Evolutionary conservation across 1,140 invertebrate species (phyloP).

Genomic region (Eumaeus atala): DNA sequence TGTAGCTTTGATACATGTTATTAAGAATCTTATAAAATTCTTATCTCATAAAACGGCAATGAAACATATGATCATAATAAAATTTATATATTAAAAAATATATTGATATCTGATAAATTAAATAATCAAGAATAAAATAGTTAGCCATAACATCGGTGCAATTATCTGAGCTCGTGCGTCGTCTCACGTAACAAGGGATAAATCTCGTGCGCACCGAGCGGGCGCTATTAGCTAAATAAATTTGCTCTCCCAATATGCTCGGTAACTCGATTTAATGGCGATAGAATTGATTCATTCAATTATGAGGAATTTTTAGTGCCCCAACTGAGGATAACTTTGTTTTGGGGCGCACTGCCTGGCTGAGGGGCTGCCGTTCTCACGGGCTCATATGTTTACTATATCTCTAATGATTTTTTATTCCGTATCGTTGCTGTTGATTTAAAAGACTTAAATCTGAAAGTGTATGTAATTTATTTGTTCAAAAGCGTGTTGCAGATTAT

Average conservation of each 20-base stretch:
- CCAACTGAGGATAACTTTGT: conserved; percentile 55
- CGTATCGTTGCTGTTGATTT: too few species aligned
- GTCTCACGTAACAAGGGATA: conserved; percentile 44
- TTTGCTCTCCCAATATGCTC: conserved; percentile 72
- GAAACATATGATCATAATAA: too few species aligned
- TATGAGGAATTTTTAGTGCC: conserved; percentile 73
- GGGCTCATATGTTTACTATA: conserved; percentile 40
- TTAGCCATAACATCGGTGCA: neutral
- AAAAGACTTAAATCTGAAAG: too few species aligned
- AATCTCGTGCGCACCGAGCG: conserved; percentile 41
- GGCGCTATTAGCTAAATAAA: conserved; percentile 73
- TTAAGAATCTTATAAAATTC: too few species aligned
- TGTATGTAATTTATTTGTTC: too few species aligned
- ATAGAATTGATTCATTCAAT: conserved; percentile 74
- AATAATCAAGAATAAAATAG: too few species aligned
- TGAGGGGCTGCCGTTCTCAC: conserved; percentile 51
- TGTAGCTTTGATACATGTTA: too few species aligned
- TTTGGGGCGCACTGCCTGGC: conserved; percentile 39
- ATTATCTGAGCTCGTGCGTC: conserved; percentile 8
- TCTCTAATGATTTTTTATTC: conserved; percentile 23
- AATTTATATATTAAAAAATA: too few species aligned
- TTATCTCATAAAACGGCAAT: too few species aligned
- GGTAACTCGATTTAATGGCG: conserved; percentile 73
- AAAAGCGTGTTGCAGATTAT: too few species aligned
- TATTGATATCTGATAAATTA: too few species aligned